Conservation (phyloP, 1,140 invertebrate genomes). For the Aphaenogaster rudis region DNA sequence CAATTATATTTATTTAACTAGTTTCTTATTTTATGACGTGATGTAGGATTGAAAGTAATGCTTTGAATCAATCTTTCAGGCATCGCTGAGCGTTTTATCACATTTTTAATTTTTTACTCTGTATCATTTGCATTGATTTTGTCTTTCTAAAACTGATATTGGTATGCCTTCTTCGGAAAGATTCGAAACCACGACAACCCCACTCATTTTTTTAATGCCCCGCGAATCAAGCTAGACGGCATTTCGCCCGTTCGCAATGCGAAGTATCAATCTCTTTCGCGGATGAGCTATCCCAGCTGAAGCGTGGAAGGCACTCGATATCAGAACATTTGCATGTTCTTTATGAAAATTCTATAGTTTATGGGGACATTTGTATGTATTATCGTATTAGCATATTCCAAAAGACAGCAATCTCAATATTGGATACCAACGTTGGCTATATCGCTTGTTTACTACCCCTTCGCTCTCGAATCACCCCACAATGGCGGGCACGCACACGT, state of each 20-base stretch:
- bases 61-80: not conserved
- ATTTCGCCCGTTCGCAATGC: constrained; percentile 54
- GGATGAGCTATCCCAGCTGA: constrained; percentile 55
- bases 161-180: not conserved
- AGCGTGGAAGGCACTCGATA: constrained; percentile 81
- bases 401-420: constrained; percentile 87
- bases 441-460: constrained; percentile 85
- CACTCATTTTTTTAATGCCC: constrained; percentile 22
- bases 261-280: constrained; percentile 75
- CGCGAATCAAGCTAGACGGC: constrained; percentile 58
- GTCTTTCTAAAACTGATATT: constrained; percentile 1
- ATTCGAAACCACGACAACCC: constrained; percentile 5
- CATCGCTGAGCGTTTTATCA: not conserved
- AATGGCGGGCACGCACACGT: constrained; percentile 80
- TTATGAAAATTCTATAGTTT: constrained; percentile 88
- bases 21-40: not conserved
- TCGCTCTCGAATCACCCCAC: constrained; percentile 68
- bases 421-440: constrained; percentile 84
- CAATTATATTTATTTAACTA: not conserved
- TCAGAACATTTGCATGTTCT: constrained; percentile 86
- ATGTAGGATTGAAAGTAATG: not conserved
- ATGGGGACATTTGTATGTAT: constrained; percentile 87
- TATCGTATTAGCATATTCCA: constrained; percentile 87
- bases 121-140: not conserved
- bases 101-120: not conserved